Evolutionary conservation across 30 jellyfish, hydroid and myxozoan genomes (phyloP).

Genomic region (Turritopsis dohrnii): DNA sequence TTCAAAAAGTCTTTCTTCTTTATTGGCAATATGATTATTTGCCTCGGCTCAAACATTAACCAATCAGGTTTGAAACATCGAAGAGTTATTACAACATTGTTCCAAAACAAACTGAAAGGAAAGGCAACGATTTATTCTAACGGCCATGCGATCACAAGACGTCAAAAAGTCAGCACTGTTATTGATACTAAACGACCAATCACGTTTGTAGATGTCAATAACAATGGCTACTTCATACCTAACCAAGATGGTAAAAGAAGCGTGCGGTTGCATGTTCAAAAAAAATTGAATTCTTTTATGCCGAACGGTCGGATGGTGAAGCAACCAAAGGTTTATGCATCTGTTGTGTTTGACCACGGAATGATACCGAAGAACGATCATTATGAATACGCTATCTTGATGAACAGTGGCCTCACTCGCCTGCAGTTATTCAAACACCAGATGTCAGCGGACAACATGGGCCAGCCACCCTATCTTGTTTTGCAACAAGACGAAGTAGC

Average conservation of each 20-base stretch:
- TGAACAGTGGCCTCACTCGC: constrained; percentile 12
- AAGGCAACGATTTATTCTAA: background rate
- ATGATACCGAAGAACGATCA: constrained; percentile 2
- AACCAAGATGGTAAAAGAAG: background rate
- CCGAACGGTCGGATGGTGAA: background rate
- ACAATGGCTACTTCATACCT: constrained; percentile 4
- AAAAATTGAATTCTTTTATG: background rate
- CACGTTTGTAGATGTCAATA: background rate
- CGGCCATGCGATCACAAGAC: background rate
- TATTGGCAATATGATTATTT: constrained; percentile 23
- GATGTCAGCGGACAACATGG: background rate
- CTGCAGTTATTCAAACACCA: background rate
- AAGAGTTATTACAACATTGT: constrained; percentile 27
- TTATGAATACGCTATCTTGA: constrained; percentile 30
- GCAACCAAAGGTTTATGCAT: constrained; percentile 13
- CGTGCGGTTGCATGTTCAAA: background rate
- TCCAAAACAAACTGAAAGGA: constrained; percentile 11
- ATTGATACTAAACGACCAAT: background rate
- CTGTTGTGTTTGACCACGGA: constrained; percentile 20
- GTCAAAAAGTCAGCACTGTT: background rate
- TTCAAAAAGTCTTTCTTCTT: constrained; percentile 23
- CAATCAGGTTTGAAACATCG: constrained; percentile 1
- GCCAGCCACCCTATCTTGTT: constrained; percentile 3
- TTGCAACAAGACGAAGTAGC: constrained; percentile 24
- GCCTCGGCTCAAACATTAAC: constrained; percentile 32